Conservation (phyloP, 2,113 vertebrate species). For the Stomatorhinus ivindoensis region DNA sequence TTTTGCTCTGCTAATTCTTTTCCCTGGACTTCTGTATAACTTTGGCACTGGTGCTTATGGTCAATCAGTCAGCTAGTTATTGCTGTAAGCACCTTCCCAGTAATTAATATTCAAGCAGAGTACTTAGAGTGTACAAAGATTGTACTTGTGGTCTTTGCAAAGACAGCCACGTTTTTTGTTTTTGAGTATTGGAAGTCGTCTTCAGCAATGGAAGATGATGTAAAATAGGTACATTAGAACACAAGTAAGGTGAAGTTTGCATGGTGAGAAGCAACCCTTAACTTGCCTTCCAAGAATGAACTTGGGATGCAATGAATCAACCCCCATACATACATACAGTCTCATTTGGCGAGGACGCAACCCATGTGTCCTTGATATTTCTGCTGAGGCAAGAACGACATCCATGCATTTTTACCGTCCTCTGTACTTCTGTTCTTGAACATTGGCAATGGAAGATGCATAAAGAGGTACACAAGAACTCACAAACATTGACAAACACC, state of each 20-base stretch:
- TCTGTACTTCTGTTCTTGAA: no score
- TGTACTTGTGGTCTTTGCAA: neutral
- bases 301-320: no score
- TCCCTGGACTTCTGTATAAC: neutral
- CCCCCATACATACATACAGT: no score
- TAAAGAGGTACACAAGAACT: neutral
- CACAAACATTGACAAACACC: neutral
- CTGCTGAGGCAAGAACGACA: no score
- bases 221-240: neutral
- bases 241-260: neutral
- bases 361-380: no score
- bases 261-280: no score
- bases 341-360: no score
- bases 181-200: neutral
- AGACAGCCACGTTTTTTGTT: neutral
- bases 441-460: no score
- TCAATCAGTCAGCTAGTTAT: neutral
- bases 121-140: neutral
- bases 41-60: neutral
- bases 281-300: no score
- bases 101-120: neutral
- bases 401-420: no score
- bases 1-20: neutral
- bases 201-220: neutral
- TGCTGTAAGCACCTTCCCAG: neutral